These are phyloP conservation scores for Caerostris extrusa DNA, from an alignment of 1,140 invertebrate species.

Conservation along the genomic window DNA sequence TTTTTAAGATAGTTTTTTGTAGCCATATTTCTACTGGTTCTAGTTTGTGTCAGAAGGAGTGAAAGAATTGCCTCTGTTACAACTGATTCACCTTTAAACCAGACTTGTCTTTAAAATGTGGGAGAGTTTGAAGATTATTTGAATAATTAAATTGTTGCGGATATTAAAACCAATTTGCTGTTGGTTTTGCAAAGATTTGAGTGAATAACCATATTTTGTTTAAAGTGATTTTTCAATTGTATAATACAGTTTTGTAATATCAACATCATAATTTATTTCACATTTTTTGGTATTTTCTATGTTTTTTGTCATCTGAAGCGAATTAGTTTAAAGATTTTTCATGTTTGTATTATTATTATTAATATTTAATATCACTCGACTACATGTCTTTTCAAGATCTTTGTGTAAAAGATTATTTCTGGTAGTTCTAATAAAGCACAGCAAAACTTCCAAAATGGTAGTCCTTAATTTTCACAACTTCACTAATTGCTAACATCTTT, in stretches of 20 bases:
- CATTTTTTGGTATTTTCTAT: constrained; percentile 75
- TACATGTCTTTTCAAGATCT: constrained; percentile 78
- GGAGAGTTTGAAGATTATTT: constrained; percentile 73
- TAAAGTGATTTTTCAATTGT: constrained; percentile 71
- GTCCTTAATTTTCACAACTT: not conserved
- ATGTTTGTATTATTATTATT: constrained; percentile 76
- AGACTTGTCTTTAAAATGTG: constrained; percentile 69
- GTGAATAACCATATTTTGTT: constrained; percentile 75
- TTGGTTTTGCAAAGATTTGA: constrained; percentile 72
- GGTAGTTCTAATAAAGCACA: constrained; percentile 78
- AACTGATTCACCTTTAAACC: constrained; percentile 11
- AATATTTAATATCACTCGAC: constrained; percentile 78
- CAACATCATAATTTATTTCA: constrained; percentile 74
- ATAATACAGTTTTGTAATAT: constrained; percentile 75
- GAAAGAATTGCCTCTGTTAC: constrained; percentile 69
- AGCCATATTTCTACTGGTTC: constrained; percentile 54
- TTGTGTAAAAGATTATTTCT: constrained; percentile 77
- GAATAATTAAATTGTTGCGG: constrained; percentile 72
- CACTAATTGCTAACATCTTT: too few relatives aligned
- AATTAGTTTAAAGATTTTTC: constrained; percentile 77
- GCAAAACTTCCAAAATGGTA: constrained; percentile 67
- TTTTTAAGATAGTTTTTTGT: constrained; percentile 59
- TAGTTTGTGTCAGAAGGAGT: constrained; percentile 23
- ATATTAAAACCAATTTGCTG: constrained; percentile 70
- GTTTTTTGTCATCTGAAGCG: constrained; percentile 67